Percentiles rank a stretch among this genome's conserved stretches.
Evolutionary conservation across 2,888 invertebrate genomes (phyloP).

Genomic region (Ennomos erosarius): DNA sequence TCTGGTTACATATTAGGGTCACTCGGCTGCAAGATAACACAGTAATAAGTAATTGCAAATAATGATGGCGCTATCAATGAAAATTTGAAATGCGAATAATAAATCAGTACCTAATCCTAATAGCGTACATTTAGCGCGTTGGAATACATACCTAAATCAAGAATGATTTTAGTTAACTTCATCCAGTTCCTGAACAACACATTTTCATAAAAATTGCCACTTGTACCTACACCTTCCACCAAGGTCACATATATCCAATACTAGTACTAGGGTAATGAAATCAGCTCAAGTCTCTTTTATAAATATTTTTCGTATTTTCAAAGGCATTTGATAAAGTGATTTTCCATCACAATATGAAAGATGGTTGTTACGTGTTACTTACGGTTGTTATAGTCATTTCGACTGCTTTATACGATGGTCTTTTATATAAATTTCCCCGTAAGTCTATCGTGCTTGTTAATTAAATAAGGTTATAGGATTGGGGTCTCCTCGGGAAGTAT

Average conservation of each 20-base stretch:
- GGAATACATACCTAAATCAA: not conserved
- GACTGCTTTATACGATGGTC: conserved; percentile 63
- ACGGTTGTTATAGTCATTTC: conserved; percentile 65
- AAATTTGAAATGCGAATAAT: conserved; percentile 1
- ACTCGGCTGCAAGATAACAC: too few relatives aligned
- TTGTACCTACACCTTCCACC: conserved; percentile 1
- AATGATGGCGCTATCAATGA: conserved; percentile 1
- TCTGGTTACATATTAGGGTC: not conserved
- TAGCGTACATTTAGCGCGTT: not conserved
- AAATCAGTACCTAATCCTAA: too few relatives aligned
- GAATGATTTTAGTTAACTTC: not conserved
- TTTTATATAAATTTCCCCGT: conserved; percentile 53
- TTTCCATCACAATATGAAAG: conserved; percentile 49
- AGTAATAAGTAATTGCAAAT: not conserved
- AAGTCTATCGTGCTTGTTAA: conserved; percentile 59
- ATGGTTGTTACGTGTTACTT: conserved; percentile 64
- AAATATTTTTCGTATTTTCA: conserved; percentile 19
- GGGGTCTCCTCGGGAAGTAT: conserved; percentile 45
- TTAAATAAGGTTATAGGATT: conserved; percentile 39
- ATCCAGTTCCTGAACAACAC: not conserved
- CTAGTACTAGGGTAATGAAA: not conserved
- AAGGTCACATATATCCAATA: too few relatives aligned
- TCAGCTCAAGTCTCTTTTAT: conserved; percentile 20
- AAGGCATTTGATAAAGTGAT: conserved; percentile 38
- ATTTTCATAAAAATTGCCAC: not conserved